Evolutionary conservation across 2,797 vertebrate genomes (phyloP).

Genomic region (Chlorospingus flavigularis): DNA sequence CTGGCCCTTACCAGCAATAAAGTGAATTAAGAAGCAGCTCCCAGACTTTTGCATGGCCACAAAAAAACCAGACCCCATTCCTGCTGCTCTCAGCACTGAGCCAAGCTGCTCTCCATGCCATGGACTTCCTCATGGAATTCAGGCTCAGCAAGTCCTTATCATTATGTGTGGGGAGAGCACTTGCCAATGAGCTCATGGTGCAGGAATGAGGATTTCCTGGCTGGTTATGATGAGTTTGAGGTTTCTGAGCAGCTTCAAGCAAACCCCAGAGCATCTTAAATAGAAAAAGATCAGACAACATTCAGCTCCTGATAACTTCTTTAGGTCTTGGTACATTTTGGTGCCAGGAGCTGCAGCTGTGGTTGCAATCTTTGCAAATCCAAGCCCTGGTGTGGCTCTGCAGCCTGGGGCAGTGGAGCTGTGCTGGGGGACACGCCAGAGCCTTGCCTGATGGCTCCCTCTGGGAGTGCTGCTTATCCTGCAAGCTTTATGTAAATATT

Average conservation of each 20-base stretch:
- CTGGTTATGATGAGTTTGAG: neutral
- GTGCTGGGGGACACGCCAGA: neutral
- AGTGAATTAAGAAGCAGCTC: neutral
- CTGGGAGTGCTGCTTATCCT: conserved; percentile 57
- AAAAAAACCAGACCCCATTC: neutral
- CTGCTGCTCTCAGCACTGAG: neutral
- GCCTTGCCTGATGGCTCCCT: conserved; percentile 45
- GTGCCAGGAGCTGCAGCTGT: neutral
- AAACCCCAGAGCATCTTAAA: neutral
- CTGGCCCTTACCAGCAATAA: neutral
- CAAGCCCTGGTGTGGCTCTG: neutral
- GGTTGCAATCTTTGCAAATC: neutral
- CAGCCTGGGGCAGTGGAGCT: neutral
- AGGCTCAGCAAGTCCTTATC: neutral
- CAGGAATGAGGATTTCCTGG: neutral
- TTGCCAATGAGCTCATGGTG: neutral
- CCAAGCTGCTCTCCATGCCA: neutral
- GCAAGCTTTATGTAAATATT: conserved; percentile 68
- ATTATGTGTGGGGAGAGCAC: neutral
- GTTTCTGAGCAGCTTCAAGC: neutral
- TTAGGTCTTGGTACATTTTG: neutral
- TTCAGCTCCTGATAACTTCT: neutral
- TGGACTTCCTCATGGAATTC: neutral
- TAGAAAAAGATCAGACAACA: neutral
- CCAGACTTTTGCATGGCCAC: neutral